Evolutionary conservation across 2,797 vertebrate genomes (phyloP).

Genomic region (Poliocrania exsul): DNA sequence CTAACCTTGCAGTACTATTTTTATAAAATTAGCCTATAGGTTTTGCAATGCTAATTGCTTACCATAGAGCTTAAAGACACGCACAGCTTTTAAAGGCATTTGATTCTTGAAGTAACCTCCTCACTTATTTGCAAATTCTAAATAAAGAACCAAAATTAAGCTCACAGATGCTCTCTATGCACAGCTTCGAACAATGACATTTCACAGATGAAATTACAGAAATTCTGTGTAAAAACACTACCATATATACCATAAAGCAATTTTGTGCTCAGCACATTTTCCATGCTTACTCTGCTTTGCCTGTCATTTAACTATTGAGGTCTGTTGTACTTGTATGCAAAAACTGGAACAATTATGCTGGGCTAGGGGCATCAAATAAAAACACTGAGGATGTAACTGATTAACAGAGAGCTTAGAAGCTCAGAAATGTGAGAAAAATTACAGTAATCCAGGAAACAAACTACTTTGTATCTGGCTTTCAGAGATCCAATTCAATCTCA

Average conservation of each 20-base stretch:
- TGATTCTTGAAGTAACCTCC: neutral
- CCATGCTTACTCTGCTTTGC: neutral
- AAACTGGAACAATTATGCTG: neutral
- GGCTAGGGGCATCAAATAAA: neutral
- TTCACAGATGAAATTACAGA: neutral
- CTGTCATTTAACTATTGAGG: neutral
- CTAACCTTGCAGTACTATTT: neutral
- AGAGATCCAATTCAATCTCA: neutral
- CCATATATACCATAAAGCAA: neutral
- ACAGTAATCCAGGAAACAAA: neutral
- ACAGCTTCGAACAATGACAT: neutral
- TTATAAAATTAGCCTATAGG: neutral
- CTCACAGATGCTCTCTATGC: neutral
- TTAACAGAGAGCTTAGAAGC: neutral
- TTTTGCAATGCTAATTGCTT: neutral
- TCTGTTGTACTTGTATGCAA: neutral
- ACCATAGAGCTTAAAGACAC: neutral
- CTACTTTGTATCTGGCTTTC: neutral
- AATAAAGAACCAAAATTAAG: neutral
- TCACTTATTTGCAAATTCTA: neutral
- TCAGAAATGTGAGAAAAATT: neutral
- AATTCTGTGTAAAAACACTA: neutral
- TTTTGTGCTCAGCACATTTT: neutral
- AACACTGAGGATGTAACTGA: neutral
- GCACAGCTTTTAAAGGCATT: neutral